Base-by-base conservation (phyloP, 2,888 invertebrate genomes). In the Catonia carolina region DNA sequence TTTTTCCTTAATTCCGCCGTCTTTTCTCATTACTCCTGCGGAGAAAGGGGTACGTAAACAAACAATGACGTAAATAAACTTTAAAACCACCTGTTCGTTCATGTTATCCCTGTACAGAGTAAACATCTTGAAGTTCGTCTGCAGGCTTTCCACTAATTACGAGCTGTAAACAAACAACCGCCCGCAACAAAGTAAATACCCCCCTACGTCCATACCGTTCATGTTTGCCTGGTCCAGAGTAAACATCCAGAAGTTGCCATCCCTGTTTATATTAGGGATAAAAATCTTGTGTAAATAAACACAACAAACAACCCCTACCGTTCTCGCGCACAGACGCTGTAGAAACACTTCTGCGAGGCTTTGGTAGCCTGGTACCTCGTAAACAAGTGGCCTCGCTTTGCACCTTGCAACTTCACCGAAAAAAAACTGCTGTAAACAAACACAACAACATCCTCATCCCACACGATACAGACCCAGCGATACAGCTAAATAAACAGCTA, bases 1-100 rank as follows among this genome's bases (percentile, higher is more conserved):
- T 63, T 63, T 63, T 63, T 62, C 61, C 61, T 59, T 59, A 37
- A 31, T 53, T 33, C 41, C 48, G 49, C 53, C 55, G 54, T 58
- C 56, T 59, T 53, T 54, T 47, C 52, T 50, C 31, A 22, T 27
- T 6, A 27, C 8, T 27, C 4, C 33, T 37, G 22, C 35, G 22
- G 23, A 18, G 37, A 18, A 48, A n/a, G 53, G 12, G 23, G 36
- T 23, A 31, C 36, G 42, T 39, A 15, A 42, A 52, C 56, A 58
- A 59, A 61, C 61, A 59, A 59, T 39, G 48, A 45, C 48, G 23
- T 17, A 20, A 47, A 58, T 51, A 37, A 31, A 14, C 41, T 23
- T 12, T 42, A 12, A 17, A 35, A 20, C 50, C 48, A 18, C 47
- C 47, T 56, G 47, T 33, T 31, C 37, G 36, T 20, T 56, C 50